Conservation (phyloP, 2,113 vertebrate species). For the Hucho hucho region DNA sequence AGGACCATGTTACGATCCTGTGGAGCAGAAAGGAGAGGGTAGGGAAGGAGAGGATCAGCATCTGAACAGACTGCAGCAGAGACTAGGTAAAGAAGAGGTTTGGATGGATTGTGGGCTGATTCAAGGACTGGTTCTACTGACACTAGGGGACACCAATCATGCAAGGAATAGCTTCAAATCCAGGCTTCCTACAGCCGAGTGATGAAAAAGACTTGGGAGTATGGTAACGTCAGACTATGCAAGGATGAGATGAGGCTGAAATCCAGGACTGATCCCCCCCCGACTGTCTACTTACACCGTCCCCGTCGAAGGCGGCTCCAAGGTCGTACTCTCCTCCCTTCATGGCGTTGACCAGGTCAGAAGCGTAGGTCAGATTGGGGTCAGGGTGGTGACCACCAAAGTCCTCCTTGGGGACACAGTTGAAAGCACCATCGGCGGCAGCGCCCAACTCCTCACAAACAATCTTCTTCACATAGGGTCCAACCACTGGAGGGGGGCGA, state of each 20-base stretch:
- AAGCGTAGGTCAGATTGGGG: slow-evolving; percentile 95
- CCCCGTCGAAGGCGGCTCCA: slow-evolving; percentile 97
- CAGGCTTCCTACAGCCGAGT: too few relatives aligned
- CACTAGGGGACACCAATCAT: too few relatives aligned
- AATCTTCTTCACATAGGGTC: slow-evolving; percentile 95
- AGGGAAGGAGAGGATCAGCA: neutral
- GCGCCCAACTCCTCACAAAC: slow-evolving; percentile 95
- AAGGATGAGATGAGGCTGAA: neutral
- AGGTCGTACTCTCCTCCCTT: slow-evolving; percentile 94
- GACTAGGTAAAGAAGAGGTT: neutral
- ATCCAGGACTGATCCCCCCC: too few relatives aligned
- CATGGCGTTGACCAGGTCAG: slow-evolving; percentile 94
- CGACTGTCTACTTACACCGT: slow-evolving; percentile 81
- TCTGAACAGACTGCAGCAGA: neutral
- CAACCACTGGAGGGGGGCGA: slow-evolving; percentile 79
- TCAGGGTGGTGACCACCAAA: slow-evolving; percentile 98
- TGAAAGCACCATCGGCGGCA: slow-evolving; percentile 89
- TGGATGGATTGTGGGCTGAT: neutral
- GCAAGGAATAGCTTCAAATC: too few relatives aligned
- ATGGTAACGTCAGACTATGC: too few relatives aligned
- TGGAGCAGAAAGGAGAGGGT: too few relatives aligned
- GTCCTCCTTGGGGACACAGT: slow-evolving; percentile 90
- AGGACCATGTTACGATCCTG: slow-evolving; percentile 98
- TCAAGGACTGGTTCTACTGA: neutral
- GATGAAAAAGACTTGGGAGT: too few relatives aligned